These are phyloP conservation scores for Caenorhabditis auriculariae DNA, from an alignment of 2,888 invertebrate species.

Conservation along the genomic window DNA sequence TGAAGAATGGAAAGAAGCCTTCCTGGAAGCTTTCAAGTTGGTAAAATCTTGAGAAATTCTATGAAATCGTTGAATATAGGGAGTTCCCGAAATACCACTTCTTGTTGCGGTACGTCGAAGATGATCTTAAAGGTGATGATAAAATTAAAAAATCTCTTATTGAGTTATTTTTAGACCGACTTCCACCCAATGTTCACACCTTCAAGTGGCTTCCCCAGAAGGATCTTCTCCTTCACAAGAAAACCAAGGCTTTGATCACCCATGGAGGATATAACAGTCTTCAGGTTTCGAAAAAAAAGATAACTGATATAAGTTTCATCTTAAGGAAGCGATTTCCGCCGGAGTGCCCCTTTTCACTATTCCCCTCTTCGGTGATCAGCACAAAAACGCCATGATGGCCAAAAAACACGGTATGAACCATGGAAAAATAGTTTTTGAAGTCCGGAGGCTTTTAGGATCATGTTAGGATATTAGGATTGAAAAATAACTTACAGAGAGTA, in stretches of 20 bases:
- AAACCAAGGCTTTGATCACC: slow-evolving; percentile 74
- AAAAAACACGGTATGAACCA: slow-evolving; percentile 46
- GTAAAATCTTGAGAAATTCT: too few species aligned
- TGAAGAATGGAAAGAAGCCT: slow-evolving; percentile 23
- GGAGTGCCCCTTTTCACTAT: slow-evolving; percentile 44
- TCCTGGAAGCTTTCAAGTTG: slow-evolving; percentile 36
- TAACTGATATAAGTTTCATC: not conserved
- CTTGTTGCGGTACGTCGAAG: slow-evolving; percentile 35
- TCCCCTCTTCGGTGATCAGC: slow-evolving; percentile 46
- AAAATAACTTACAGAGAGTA: too few species aligned
- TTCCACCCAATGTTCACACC: slow-evolving; percentile 40
- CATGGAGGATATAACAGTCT: slow-evolving; percentile 77
- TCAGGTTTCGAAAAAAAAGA: slow-evolving; percentile 68
- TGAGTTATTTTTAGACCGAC: slow-evolving; percentile 8
- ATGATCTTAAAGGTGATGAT: slow-evolving; percentile 21
- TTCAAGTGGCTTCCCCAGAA: slow-evolving; percentile 51
- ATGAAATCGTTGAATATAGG: too few species aligned
- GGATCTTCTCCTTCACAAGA: slow-evolving; percentile 69
- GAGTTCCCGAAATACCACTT: slow-evolving; percentile 45
- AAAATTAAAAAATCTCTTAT: too few species aligned
- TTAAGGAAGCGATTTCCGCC: slow-evolving; percentile 39
- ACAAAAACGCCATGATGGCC: slow-evolving; percentile 42
- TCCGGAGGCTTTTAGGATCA: too few species aligned
- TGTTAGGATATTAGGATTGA: too few species aligned
- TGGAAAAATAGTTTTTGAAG: too few species aligned